A percentile compares a stretch with the other conserved stretches of the same genome.
Evolutionary conservation across 2,888 invertebrate genomes (phyloP).

Genomic region (Hydraecia micacea): DNA sequence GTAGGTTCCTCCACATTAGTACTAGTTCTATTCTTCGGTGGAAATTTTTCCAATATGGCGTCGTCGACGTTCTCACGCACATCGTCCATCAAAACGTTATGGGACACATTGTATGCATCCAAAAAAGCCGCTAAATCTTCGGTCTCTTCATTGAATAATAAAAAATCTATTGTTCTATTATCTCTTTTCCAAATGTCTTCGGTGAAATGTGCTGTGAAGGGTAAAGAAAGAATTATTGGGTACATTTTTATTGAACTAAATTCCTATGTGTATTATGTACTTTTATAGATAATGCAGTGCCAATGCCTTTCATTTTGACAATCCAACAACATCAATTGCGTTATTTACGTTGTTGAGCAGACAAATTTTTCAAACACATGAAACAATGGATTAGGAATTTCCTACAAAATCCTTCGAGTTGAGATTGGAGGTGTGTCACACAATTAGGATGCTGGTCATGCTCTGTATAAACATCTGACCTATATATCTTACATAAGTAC

Average conservation of each 20-base stretch:
- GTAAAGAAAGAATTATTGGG: not conserved
- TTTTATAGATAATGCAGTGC: not conserved
- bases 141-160: constrained; percentile 27
- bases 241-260: not conserved
- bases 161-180: constrained; percentile 46
- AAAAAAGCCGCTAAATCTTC: not conserved
- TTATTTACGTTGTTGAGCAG: not conserved
- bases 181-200: constrained; percentile 57
- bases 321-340: not conserved
- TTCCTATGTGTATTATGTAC: not conserved
- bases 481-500: not conserved
- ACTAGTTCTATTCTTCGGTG: constrained; percentile 6
- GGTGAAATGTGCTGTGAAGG: constrained; percentile 40
- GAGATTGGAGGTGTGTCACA: not conserved
- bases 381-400: not conserved
- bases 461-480: not conserved
- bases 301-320: not conserved
- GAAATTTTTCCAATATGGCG: constrained; percentile 22
- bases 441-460: not conserved
- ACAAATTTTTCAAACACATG: not conserved
- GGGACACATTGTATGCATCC: constrained; percentile 19
- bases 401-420: not conserved
- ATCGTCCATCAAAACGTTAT: constrained; percentile 23
- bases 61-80: constrained; percentile 34
- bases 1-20: not conserved